Percentiles rank a stretch among this genome's conserved stretches.
phyloP scores from a whole-genome alignment of 2,797 vertebrate genomes.

The Arctocebus calabarensis region DNA sequence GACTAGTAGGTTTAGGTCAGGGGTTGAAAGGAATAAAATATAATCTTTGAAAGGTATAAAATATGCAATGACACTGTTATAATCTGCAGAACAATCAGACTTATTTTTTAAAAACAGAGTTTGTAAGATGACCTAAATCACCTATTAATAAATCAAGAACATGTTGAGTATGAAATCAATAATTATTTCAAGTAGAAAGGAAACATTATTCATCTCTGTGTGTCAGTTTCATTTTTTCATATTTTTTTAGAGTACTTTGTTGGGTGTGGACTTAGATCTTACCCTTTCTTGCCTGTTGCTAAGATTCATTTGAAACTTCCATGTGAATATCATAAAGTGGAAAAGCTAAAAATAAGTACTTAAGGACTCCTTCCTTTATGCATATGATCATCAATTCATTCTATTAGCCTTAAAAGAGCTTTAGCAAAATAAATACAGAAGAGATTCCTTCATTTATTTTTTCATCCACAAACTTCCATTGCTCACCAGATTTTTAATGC shows the following conservation, averaged over 20 bases:
- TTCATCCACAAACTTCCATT: neutral
- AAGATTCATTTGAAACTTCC: conserved; percentile 6
- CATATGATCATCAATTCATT: neutral
- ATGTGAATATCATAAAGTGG: neutral
- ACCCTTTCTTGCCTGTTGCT: neutral
- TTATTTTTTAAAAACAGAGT: conserved; percentile 48
- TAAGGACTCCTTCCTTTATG: neutral
- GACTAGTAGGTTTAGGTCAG: conserved; percentile 1
- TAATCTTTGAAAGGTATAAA: conserved; percentile 40
- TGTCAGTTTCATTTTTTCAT: neutral
- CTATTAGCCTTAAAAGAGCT: neutral
- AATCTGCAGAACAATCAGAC: neutral
- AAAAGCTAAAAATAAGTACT: neutral
- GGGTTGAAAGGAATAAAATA: conserved; percentile 21
- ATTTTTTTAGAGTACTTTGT: neutral
- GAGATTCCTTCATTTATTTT: neutral
- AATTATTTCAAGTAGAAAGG: conserved; percentile 23
- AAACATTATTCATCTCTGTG: neutral
- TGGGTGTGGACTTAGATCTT: neutral
- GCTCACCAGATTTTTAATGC: neutral
- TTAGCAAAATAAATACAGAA: conserved; percentile 12
- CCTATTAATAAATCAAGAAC: neutral
- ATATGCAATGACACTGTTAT: neutral
- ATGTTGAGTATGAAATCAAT: conserved; percentile 6
- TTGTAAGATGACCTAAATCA: neutral